Conservation (phyloP, 1,140 invertebrate species). For the Epicauta chinensis region DNA sequence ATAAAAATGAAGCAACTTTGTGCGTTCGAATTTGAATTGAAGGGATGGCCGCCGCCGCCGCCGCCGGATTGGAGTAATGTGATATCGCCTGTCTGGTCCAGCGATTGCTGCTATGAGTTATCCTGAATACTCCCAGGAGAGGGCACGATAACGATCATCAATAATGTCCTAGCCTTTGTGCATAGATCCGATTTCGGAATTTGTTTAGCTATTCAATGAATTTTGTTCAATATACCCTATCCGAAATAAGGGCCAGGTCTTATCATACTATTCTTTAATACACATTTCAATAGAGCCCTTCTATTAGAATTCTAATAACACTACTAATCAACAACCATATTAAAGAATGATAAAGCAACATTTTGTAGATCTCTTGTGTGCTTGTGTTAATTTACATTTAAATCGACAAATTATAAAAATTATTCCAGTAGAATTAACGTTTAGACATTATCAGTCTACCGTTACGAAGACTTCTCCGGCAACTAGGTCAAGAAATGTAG, state of each 20-base stretch:
- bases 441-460: too few species aligned
- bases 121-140: slow-evolving; percentile 13
- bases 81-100: slow-evolving; percentile 12
- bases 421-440: too few species aligned
- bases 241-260: neutral
- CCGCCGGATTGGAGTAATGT: slow-evolving; percentile 10
- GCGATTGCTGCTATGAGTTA: slow-evolving; percentile 14
- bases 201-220: neutral
- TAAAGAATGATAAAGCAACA: too few species aligned
- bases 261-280: neutral
- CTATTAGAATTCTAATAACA: too few species aligned
- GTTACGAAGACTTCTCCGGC: neutral
- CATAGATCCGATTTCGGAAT: slow-evolving; percentile 5
- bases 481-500: slow-evolving; percentile 12
- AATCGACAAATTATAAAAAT: too few species aligned
- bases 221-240: neutral
- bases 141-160: slow-evolving; percentile 12
- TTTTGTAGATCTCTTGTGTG: too few species aligned
- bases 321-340: too few species aligned
- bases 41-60: neutral
- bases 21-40: slow-evolving; percentile 6
- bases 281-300: too few species aligned
- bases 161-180: slow-evolving; percentile 6
- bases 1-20: too few species aligned
- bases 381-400: too few species aligned